Base-by-base conservation (phyloP, 2,888 invertebrate genomes). In the Allygus modestus region DNA sequence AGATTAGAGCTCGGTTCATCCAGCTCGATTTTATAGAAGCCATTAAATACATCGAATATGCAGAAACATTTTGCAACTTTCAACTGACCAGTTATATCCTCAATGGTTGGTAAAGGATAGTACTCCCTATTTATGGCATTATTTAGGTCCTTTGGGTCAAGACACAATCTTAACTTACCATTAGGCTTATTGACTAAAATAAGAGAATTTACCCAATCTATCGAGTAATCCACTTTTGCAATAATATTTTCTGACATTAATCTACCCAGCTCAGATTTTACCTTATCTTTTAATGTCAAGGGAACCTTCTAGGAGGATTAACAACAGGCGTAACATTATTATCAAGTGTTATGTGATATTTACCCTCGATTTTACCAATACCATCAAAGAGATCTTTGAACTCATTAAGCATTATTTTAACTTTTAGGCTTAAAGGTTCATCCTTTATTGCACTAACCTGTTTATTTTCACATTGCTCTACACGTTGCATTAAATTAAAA, bases 301-400 rank as follows among this genome's bases (percentile, higher is more conserved):
- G 41, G 7, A 73, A 41, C 73, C 73, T 37, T 73, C 73, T 73
- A 7, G 43, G 43, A 43, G 73, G 43, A 41, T 37, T 1, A 17
- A 41, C 43, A 28, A 41, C n/a, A 20, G 43, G 41, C n/a, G 73
- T 41, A 23, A 23, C 37, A 41, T 73, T 37, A 33, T 20, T 69
- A 31, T 69, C 69, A 69, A 69, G 17, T 69, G 58, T n/a, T 4
- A 73, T 73, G 17, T 73, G 41, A 41, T 73, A 73, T 69, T 73
- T 43, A 41, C 41, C 37, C 15, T 73, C 20, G 41, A 73, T 15
- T 41, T 23, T 41, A 20, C 73, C n/a, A 1, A 73, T 73, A 23
- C 73, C 73, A 41, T 73, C 20, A 73, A 41, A 73, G n/a, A 41
- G 73, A 28, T 65, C 65, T 65, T 65, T 65, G 31, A 20, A 58